Conservation (phyloP, 2,113 vertebrate species). For the Haemorhous mexicanus region DNA sequence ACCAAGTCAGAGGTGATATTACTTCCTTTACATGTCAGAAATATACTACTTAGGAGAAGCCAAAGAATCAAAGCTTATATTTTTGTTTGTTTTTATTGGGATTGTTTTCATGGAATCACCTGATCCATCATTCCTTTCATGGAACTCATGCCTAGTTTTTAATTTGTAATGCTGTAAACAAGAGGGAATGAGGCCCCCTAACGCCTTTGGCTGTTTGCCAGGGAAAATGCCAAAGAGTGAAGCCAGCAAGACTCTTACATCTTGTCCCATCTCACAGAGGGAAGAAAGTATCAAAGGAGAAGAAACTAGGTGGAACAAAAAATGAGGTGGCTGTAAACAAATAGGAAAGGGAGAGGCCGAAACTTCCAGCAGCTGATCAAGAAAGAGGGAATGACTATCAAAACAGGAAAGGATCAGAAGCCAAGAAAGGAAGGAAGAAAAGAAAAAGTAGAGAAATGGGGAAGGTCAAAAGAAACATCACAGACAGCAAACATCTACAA, state of each 20-base stretch:
- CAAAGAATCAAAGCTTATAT: background rate
- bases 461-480: background rate
- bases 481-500: background rate
- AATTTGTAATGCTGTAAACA: background rate
- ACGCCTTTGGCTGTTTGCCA: rapidly evolving
- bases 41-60: background rate
- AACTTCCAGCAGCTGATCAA: background rate
- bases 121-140: too few species aligned
- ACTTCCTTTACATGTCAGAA: background rate
- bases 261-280: background rate
- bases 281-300: background rate
- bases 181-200: background rate
- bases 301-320: background rate
- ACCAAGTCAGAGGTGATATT: background rate
- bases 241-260: background rate
- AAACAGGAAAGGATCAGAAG: background rate
- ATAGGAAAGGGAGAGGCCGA: background rate
- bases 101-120: background rate
- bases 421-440: background rate
- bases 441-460: background rate
- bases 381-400: background rate
- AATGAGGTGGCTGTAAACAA: background rate
- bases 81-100: background rate
- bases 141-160: background rate
- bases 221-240: background rate